These are phyloP conservation scores for Stenodema calcarata DNA, from an alignment of 2,888 invertebrate species.

Conservation along the genomic window DNA sequence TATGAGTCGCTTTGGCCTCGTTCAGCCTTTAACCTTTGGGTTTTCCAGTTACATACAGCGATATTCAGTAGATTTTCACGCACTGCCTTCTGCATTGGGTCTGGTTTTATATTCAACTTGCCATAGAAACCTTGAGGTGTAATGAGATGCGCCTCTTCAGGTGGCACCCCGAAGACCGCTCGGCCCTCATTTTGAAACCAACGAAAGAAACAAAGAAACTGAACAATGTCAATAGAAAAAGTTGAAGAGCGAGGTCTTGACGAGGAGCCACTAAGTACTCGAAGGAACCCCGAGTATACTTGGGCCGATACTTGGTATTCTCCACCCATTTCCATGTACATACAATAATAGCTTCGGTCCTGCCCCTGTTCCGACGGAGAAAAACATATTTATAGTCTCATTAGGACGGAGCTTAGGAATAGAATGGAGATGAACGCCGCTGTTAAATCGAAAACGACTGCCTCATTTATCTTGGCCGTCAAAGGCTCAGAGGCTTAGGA, in stretches of 20 bases:
- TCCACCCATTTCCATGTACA: neutral
- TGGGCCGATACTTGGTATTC: neutral
- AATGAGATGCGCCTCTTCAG: neutral
- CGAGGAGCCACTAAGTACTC: neutral
- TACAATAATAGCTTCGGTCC: neutral
- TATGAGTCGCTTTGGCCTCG: too few relatives aligned
- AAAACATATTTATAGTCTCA: constrained; percentile 18
- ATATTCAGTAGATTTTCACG: too few relatives aligned
- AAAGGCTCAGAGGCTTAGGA: neutral
- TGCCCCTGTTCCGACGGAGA: neutral
- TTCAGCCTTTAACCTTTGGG: too few relatives aligned
- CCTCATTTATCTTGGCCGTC: neutral
- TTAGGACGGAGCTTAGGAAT: constrained; percentile 4
- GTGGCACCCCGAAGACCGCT: neutral
- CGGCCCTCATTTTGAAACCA: neutral
- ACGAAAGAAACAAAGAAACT: neutral
- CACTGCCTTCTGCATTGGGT: too few relatives aligned
- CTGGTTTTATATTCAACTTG: too few relatives aligned
- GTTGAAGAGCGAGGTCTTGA: neutral
- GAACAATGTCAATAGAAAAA: neutral
- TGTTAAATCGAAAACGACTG: constrained; percentile 3
- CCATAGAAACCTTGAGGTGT: neutral
- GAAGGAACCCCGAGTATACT: neutral
- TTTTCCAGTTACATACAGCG: too few relatives aligned
- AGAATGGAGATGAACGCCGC: constrained; percentile 1